phyloP scores from a whole-genome alignment of 2,888 invertebrate genomes.

The Rhagium mordax region DNA sequence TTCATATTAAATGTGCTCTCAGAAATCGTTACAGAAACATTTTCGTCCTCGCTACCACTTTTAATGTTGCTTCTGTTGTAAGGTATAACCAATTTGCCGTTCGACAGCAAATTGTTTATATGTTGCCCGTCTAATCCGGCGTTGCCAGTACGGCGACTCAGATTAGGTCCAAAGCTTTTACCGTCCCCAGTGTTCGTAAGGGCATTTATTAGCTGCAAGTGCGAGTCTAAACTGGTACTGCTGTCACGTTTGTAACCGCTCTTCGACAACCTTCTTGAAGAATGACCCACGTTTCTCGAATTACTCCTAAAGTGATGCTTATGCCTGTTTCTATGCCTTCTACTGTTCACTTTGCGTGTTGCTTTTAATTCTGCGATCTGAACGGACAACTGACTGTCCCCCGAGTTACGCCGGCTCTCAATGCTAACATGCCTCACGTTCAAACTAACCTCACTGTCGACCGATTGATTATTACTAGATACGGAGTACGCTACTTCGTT shows the following conservation, averaged over 20 bases:
- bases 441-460: slow-evolving; percentile 76
- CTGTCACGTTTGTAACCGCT: slow-evolving; percentile 71
- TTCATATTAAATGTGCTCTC: slow-evolving; percentile 65
- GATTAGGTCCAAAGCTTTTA: slow-evolving; percentile 73
- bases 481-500: slow-evolving; percentile 73
- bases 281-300: slow-evolving; percentile 57
- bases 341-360: slow-evolving; percentile 73
- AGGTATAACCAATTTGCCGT: slow-evolving; percentile 65
- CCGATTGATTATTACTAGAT: slow-evolving; percentile 73
- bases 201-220: slow-evolving; percentile 79
- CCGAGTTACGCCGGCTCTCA: slow-evolving; percentile 88
- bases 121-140: slow-evolving; percentile 71
- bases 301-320: slow-evolving; percentile 59
- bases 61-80: slow-evolving; percentile 51
- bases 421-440: slow-evolving; percentile 88
- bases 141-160: slow-evolving; percentile 71
- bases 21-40: slow-evolving; percentile 68
- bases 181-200: slow-evolving; percentile 73
- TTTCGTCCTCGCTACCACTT: slow-evolving; percentile 68
- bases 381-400: slow-evolving; percentile 89
- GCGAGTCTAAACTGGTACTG: slow-evolving; percentile 87
- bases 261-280: slow-evolving; percentile 64
- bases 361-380: slow-evolving; percentile 89
- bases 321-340: slow-evolving; percentile 67
- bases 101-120: slow-evolving; percentile 64